phyloP scores from a whole-genome alignment of 2,888 invertebrate species.

The Sipha maydis region DNA sequence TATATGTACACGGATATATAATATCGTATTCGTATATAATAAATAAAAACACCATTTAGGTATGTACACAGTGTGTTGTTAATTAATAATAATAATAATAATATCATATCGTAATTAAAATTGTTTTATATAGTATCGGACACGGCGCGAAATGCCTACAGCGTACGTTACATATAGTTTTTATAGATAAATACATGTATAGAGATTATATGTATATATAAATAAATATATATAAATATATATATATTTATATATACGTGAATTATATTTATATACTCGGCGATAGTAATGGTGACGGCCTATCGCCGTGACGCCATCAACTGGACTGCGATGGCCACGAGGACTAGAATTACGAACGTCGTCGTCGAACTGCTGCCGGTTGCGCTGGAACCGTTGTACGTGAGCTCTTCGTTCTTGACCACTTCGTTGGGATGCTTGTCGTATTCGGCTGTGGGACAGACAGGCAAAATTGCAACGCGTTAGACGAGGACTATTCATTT shows the following conservation, averaged over 20 bases:
- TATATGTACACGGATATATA: neutral
- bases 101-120: neutral
- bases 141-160: neutral
- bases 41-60: slow-evolving; percentile 48
- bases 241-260: too few relatives aligned
- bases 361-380: slow-evolving; percentile 8
- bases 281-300: neutral
- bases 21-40: slow-evolving; percentile 18
- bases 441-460: slow-evolving; percentile 74
- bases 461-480: neutral
- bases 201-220: too few relatives aligned
- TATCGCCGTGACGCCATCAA: slow-evolving; percentile 30
- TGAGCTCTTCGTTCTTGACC: slow-evolving; percentile 91
- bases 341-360: slow-evolving; percentile 34
- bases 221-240: too few relatives aligned
- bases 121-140: neutral
- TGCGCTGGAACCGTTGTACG: slow-evolving; percentile 72
- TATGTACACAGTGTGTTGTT: slow-evolving; percentile 41
- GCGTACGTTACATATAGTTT: too few relatives aligned
- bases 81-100: slow-evolving; percentile 17
- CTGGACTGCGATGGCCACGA: neutral
- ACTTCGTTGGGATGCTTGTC: slow-evolving; percentile 92
- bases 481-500: neutral
- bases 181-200: too few relatives aligned
- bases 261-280: neutral